These are phyloP conservation scores for Branchinecta lindahli DNA, from an alignment of 1,140 invertebrate genomes.

Conservation along the genomic window DNA sequence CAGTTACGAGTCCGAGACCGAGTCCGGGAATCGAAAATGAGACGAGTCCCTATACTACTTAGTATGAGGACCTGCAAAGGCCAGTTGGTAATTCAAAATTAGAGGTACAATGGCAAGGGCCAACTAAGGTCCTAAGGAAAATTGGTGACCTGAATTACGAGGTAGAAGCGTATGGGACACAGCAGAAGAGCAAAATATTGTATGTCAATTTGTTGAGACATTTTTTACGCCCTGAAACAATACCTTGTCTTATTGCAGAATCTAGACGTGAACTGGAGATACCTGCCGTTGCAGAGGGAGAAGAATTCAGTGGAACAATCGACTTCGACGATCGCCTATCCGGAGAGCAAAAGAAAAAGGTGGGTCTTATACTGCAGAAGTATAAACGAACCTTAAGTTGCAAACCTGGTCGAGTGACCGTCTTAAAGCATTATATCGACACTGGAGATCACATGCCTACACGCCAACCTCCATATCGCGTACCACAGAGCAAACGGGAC, in stretches of 20 bases:
- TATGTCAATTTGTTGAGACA: neutral
- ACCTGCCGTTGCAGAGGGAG: neutral
- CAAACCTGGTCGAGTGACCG: neutral
- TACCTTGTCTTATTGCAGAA: neutral
- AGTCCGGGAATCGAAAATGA: too few species aligned
- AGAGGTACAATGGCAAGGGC: slow-evolving; percentile 7
- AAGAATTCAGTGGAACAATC: neutral
- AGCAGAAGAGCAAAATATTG: neutral
- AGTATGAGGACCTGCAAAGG: too few species aligned
- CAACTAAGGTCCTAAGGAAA: neutral
- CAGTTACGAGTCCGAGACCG: too few species aligned
- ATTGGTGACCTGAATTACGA: neutral
- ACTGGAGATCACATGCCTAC: slow-evolving; percentile 13
- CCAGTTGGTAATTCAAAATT: neutral
- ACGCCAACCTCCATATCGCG: slow-evolving; percentile 13
- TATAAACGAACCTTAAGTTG: neutral
- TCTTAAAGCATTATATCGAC: slow-evolving; percentile 17
- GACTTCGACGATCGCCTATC: neutral
- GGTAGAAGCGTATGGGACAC: neutral
- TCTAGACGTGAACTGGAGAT: neutral
- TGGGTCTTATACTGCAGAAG: neutral
- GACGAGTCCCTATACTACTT: too few species aligned
- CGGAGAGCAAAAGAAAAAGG: neutral
- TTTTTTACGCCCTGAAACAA: neutral
- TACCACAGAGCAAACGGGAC: slow-evolving; percentile 14